These are phyloP conservation scores for Tethya wilhelma DNA, from an alignment of 37 sponge, comb jelly and placozoan genomes.

Conservation along the genomic window DNA sequence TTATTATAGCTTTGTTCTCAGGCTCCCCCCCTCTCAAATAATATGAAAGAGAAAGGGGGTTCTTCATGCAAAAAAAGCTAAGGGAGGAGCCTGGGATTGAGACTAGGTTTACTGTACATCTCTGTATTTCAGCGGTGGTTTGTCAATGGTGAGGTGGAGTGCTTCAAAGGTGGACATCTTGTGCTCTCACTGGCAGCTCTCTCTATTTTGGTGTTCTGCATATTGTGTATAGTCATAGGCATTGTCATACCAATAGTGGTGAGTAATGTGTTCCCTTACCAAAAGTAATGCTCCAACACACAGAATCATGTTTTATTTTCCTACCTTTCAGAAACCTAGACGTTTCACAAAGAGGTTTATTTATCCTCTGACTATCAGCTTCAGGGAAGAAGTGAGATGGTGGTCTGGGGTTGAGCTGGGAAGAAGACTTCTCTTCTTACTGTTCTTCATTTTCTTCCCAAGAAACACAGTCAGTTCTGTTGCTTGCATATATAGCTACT, in stretches of 20 bases:
- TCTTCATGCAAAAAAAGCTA: not conserved
- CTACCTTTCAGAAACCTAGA: constrained; percentile 11
- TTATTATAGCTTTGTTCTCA: too few relatives aligned
- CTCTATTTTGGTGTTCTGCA: constrained; percentile 21
- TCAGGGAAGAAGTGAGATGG: constrained; percentile 54
- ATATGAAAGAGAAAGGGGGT: not conserved
- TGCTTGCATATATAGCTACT: not conserved
- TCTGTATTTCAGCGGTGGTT: constrained; percentile 55
- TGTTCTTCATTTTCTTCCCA: constrained; percentile 64
- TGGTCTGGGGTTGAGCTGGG: constrained; percentile 65
- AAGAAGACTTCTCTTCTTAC: constrained; percentile 53
- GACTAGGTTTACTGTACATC: not conserved
- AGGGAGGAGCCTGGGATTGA: not conserved
- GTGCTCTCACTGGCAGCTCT: constrained; percentile 55
- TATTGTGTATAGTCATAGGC: constrained; percentile 8
- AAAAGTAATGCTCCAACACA: too few relatives aligned
- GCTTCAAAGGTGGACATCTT: constrained; percentile 62
- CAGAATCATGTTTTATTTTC: not conserved
- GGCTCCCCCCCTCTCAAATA: not conserved
- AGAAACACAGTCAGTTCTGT: constrained; percentile 49
- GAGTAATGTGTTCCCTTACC: constrained; percentile 6
- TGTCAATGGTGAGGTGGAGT: constrained; percentile 50
- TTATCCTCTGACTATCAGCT: constrained; percentile 3
- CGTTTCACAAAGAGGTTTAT: not conserved
- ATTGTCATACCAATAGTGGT: constrained; percentile 3